Evolutionary conservation across 2,797 vertebrate genomes (phyloP), one percentile per base, ranked within the genome.

Genomic region (Chrysocyon brachyurus): DNA sequence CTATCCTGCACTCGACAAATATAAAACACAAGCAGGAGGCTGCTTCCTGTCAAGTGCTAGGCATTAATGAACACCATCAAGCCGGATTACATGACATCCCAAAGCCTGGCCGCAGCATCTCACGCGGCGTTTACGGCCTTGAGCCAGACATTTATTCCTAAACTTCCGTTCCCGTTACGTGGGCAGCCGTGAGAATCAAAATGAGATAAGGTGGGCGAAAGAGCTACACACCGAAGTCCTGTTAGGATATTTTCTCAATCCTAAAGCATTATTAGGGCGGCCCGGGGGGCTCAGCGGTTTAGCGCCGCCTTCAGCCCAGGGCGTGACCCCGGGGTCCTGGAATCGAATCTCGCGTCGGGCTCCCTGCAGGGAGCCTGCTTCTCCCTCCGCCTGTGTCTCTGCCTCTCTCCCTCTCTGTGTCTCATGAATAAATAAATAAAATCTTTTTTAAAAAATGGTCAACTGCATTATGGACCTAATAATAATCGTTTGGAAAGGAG

Each of bases 221-320:
- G 17, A 5, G 28, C 33, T 33, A 26, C n/a, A 33, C 36, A 49
- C 11, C 49, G 28, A 92, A 85, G 70, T n/a, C 33, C 24, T 31
- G 52, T 16, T 64, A 73, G 22, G 31, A 14, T 66, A 49, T 96
- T 95, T 83, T 91, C 56, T 93, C 78, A 93, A 17, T 54, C 59
- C 61, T 81, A 83, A 94, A 90, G 56, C 59, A 81, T 73, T 59
- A 72, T 15, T 24, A 92, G 40, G 40, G 40, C 40, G 40, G 40
- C 40, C 40, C 6, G 7, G 6, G 6, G 40, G 40, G 40, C 40
- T 46, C 40, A 46, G 40, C 40, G 40, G 6, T 46, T 46, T 46
- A 46, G 40, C 40, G 7, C 40, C 40, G 40, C 40, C 40, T 46
- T 46, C 40, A 8, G 40, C 40, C 40, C 40, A 46, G 40, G 7